A percentile compares a stretch with the other conserved stretches of the same genome.
phyloP scores from a whole-genome alignment of 1,140 invertebrate genomes.

The Panulirus ornatus region DNA sequence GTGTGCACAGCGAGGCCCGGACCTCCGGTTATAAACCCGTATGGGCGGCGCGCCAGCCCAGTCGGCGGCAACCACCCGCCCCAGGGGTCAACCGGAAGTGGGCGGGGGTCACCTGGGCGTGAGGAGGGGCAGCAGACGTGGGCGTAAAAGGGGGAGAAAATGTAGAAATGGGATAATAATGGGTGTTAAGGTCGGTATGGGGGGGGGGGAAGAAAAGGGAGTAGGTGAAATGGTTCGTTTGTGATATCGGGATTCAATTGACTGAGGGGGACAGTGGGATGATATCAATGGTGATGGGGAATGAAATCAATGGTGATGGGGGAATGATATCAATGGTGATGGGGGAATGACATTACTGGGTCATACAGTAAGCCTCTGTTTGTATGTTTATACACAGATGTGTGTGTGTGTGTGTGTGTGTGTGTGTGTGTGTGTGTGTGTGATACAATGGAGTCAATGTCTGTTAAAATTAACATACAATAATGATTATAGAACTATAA shows the following conservation, averaged over 20 bases:
- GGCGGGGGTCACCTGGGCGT: neutral
- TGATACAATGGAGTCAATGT: no score
- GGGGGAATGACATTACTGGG: neutral
- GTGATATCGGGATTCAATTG: no score
- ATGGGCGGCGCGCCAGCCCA: neutral
- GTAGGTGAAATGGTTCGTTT: neutral
- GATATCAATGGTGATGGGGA: neutral
- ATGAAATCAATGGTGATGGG: neutral
- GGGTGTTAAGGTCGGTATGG: neutral
- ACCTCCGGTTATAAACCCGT: no score
- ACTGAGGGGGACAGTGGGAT: no score
- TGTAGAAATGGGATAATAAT: neutral
- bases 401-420: conserved; percentile 26
- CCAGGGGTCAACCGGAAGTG: conserved; percentile 32
- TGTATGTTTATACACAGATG: neutral
- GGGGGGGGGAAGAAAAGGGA: neutral
- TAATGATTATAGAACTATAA: no score
- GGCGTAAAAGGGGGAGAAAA: neutral
- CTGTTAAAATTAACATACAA: no score
- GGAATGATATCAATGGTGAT: neutral
- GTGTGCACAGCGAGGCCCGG: no score
- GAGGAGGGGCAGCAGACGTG: neutral
- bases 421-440: neutral
- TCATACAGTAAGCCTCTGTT: neutral
- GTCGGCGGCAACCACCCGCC: neutral